These are phyloP conservation scores for Pseudococcus jackbeardsleyi DNA, from an alignment of 2,888 invertebrate species.

Conservation along the genomic window DNA sequence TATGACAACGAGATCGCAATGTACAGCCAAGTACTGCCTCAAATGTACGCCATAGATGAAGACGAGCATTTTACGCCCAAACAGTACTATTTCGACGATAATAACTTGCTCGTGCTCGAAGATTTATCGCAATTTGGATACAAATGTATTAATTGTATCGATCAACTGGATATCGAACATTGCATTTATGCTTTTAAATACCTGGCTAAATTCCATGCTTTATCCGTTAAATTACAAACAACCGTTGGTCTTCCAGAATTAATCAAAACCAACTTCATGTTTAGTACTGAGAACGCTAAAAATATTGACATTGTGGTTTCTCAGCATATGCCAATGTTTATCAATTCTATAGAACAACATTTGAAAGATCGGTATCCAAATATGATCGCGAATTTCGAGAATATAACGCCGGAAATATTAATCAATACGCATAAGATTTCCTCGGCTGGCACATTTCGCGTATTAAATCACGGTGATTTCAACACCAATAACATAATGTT, in stretches of 20 bases:
- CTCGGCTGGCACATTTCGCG: not conserved
- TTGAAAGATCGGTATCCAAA: not conserved
- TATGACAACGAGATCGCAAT: slow-evolving; percentile 18
- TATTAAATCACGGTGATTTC: slow-evolving; percentile 55
- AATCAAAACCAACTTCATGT: no score
- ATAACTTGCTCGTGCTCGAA: slow-evolving; percentile 13
- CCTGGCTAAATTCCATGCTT: slow-evolving; percentile 59
- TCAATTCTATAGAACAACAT: not conserved
- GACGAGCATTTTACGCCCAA: not conserved
- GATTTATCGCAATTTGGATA: slow-evolving; percentile 41
- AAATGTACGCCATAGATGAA: not conserved
- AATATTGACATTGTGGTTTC: no score
- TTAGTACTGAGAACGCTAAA: no score
- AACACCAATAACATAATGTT: slow-evolving; percentile 65
- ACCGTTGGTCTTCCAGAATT: not conserved
- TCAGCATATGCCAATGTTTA: not conserved
- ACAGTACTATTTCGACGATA: slow-evolving; percentile 7
- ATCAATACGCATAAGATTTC: not conserved
- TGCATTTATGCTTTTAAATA: not conserved
- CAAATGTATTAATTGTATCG: not conserved
- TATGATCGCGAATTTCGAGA: not conserved
- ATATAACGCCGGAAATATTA: not conserved
- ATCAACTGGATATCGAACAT: slow-evolving; percentile 35
- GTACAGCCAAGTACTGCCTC: slow-evolving; percentile 18
- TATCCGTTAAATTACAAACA: not conserved